A percentile compares a stretch with the other conserved stretches of the same genome.
phyloP scores from a whole-genome alignment of 1,140 invertebrate genomes.

The Cylas formicarius region DNA sequence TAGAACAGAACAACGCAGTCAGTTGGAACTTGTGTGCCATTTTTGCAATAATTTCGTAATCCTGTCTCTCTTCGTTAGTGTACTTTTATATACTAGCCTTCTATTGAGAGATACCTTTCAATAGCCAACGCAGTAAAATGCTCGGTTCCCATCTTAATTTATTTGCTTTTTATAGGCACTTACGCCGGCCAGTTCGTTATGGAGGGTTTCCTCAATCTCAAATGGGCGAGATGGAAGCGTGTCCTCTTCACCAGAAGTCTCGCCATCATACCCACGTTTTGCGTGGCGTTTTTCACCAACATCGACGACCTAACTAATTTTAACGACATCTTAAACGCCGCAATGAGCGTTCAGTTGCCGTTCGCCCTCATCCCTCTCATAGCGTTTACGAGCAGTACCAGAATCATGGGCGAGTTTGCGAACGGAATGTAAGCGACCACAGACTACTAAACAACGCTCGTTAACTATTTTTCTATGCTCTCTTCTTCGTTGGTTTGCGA shows the following conservation, averaged over 20 bases:
- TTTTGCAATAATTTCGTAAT: too few relatives aligned
- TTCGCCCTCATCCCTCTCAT: slow-evolving; percentile 81
- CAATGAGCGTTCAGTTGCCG: slow-evolving; percentile 80
- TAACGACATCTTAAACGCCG: slow-evolving; percentile 87
- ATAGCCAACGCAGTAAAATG: too few relatives aligned
- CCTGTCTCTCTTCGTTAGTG: too few relatives aligned
- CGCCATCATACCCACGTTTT: slow-evolving; percentile 84
- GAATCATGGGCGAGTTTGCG: slow-evolving; percentile 79
- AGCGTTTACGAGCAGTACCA: slow-evolving; percentile 73
- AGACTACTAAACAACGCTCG: too few relatives aligned
- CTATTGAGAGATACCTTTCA: too few relatives aligned
- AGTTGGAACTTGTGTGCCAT: too few relatives aligned
- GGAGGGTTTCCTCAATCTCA: slow-evolving; percentile 83
- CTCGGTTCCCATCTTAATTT: too few relatives aligned
- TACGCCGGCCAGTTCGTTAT: slow-evolving; percentile 72
- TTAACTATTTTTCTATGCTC: too few relatives aligned
- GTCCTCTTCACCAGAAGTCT: slow-evolving; percentile 79
- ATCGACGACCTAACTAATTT: slow-evolving; percentile 72
- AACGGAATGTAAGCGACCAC: slow-evolving; percentile 62
- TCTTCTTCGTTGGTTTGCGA: too few relatives aligned
- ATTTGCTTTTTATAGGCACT: slow-evolving; percentile 42
- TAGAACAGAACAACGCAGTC: too few relatives aligned
- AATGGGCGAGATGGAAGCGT: slow-evolving; percentile 84
- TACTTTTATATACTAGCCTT: too few relatives aligned
- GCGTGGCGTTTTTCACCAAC: slow-evolving; percentile 65